A percentile compares a stretch with the other conserved stretches of the same genome.
These are phyloP conservation scores for Caenorhabditis drosophilae DNA, from an alignment of 2,888 invertebrate genomes.

Conservation along the genomic window DNA sequence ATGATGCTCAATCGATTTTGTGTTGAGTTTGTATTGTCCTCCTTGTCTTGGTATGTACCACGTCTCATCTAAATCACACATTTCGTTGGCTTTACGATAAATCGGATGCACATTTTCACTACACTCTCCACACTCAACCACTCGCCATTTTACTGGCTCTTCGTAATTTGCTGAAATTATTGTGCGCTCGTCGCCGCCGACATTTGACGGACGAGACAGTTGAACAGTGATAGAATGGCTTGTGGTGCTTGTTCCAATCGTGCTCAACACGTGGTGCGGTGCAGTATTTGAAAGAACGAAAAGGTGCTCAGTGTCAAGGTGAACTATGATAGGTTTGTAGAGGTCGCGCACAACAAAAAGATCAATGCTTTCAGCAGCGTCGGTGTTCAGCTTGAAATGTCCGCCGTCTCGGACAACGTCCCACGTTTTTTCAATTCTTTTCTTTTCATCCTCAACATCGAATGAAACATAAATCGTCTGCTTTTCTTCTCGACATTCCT, in stretches of 20 bases:
- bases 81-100: slow-evolving; percentile 42
- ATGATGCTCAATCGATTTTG: slow-evolving; percentile 47
- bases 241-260: slow-evolving; percentile 22
- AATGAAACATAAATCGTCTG: slow-evolving; percentile 40
- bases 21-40: slow-evolving; percentile 40
- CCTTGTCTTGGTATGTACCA: slow-evolving; percentile 48
- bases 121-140: slow-evolving; percentile 47
- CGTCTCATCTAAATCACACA: slow-evolving; percentile 49
- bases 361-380: slow-evolving; percentile 58
- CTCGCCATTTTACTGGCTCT: slow-evolving; percentile 35
- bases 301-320: slow-evolving; percentile 37
- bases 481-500: slow-evolving; percentile 43
- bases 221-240: slow-evolving; percentile 13
- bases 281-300: slow-evolving; percentile 35
- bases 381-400: slow-evolving; percentile 47
- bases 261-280: slow-evolving; percentile 37
- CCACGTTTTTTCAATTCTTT: slow-evolving; percentile 22
- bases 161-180: slow-evolving; percentile 21
- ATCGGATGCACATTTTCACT: slow-evolving; percentile 52
- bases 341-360: slow-evolving; percentile 43
- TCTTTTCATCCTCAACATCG: slow-evolving; percentile 25
- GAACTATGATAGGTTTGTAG: slow-evolving; percentile 23
- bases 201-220: slow-evolving; percentile 15
- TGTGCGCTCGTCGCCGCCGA: slow-evolving; percentile 12
- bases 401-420: slow-evolving; percentile 39